phyloP scores from a whole-genome alignment of 2,888 invertebrate genomes.

The Caenorhabditis sulstoni region DNA sequence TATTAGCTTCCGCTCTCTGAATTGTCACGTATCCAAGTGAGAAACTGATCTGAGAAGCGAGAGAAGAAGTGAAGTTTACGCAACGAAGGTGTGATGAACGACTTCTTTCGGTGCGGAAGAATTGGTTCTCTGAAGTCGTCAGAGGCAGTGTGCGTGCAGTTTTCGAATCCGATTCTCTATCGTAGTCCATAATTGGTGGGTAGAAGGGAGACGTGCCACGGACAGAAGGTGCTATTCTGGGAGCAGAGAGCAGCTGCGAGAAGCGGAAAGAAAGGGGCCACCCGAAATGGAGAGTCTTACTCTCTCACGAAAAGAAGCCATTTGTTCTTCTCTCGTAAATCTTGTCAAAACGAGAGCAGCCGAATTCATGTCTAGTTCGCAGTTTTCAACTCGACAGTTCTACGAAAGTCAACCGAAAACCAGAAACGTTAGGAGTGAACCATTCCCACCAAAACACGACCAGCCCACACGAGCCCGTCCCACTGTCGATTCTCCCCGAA shows the following conservation, averaged over 20 bases:
- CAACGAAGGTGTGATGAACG: conserved; percentile 29
- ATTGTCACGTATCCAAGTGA: conserved; percentile 47
- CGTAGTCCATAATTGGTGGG: conserved; percentile 1
- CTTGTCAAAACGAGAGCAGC: no score
- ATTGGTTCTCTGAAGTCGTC: conserved; percentile 23
- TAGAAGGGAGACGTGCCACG: conserved; percentile 10
- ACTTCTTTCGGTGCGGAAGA: not conserved
- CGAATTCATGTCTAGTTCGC: no score
- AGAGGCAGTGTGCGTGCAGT: conserved; percentile 10
- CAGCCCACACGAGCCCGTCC: no score
- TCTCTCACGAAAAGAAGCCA: no score
- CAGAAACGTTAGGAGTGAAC: no score
- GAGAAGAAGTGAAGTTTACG: conserved; percentile 36
- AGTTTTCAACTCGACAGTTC: no score
- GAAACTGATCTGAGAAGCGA: conserved; percentile 9
- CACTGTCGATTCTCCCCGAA: conserved; percentile 1
- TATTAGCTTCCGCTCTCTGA: conserved; percentile 20
- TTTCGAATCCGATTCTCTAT: conserved; percentile 5
- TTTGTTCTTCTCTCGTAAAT: no score
- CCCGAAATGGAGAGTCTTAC: no score
- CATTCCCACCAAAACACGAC: no score
- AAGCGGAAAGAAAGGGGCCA: not conserved
- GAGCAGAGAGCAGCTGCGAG: not conserved
- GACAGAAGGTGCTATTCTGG: not conserved
- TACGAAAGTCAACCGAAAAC: no score